Percentiles rank a stretch among this genome's conserved stretches.
Evolutionary conservation across 2,888 invertebrate species (phyloP).

Genomic region (Nomada goodeniana): DNA sequence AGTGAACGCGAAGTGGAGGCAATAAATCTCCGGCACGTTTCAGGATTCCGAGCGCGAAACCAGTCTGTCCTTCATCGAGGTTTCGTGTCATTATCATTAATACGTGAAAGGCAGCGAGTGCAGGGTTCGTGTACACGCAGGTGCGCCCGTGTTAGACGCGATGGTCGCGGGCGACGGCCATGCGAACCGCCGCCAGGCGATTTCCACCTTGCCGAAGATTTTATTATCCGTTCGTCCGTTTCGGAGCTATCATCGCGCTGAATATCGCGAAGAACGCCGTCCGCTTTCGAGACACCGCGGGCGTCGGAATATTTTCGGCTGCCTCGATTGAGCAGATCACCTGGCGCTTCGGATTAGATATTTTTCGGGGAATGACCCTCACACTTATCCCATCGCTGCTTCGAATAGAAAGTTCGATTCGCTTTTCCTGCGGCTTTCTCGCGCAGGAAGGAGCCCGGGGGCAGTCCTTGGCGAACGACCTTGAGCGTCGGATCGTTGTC

Average conservation of each 20-base stretch:
- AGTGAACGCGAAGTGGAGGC: conserved; percentile 57
- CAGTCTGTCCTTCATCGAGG: conserved; percentile 69
- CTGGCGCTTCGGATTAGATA: too few species aligned
- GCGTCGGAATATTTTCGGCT: conserved; percentile 35
- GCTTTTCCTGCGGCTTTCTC: conserved; percentile 13
- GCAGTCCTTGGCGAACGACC: conserved; percentile 65
- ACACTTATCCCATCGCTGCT: not conserved
- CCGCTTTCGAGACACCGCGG: conserved; percentile 51
- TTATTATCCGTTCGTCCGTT: conserved; percentile 60
- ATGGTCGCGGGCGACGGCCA: conserved; percentile 52
- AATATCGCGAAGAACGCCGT: conserved; percentile 38
- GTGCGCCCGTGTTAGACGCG: conserved; percentile 54
- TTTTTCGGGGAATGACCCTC: too few species aligned
- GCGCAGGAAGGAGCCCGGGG: not conserved
- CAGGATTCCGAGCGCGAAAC: conserved; percentile 68
- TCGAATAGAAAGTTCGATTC: conserved; percentile 50
- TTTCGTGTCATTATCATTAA: conserved; percentile 72
- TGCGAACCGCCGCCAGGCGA: conserved; percentile 52
- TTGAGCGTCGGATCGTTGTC: conserved; percentile 53
- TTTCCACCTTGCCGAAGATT: conserved; percentile 49
- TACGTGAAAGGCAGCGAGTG: conserved; percentile 68
- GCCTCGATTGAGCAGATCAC: too few species aligned
- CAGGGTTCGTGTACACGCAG: conserved; percentile 51
- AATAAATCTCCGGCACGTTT: conserved; percentile 69
- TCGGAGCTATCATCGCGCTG: conserved; percentile 53